phyloP scores from a whole-genome alignment of 1,140 invertebrate species.

The Trichoplusia ni region DNA sequence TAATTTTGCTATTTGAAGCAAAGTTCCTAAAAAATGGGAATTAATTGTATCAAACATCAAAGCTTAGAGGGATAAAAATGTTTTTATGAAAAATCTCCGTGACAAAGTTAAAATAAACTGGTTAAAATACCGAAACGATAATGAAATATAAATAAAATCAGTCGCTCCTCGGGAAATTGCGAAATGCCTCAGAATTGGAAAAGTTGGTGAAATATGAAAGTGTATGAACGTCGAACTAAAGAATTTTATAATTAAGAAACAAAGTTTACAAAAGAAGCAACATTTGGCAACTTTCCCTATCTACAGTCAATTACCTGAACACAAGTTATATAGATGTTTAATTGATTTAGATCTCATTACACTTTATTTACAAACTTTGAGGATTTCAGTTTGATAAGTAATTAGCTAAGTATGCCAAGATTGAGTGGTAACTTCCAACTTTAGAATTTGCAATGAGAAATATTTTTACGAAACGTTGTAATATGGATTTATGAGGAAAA shows the following conservation, averaged over 20 bases:
- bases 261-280: background rate
- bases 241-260: slow-evolving; percentile 6
- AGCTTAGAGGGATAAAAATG: too few species aligned
- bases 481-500: too few species aligned
- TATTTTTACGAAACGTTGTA: background rate
- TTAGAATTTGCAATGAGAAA: background rate
- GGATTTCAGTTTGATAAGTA: background rate
- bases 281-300: background rate
- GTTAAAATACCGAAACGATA: background rate
- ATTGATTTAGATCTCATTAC: background rate
- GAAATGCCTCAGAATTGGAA: background rate
- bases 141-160: slow-evolving; percentile 6
- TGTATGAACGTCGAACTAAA: background rate
- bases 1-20: too few species aligned
- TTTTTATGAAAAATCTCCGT: too few species aligned
- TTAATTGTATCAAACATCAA: too few species aligned
- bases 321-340: background rate
- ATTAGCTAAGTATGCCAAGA: background rate
- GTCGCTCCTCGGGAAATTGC: background rate
- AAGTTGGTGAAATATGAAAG: slow-evolving; percentile 7
- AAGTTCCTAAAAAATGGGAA: too few species aligned
- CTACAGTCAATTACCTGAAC: background rate
- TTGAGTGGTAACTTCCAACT: too few species aligned
- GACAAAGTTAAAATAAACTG: background rate
- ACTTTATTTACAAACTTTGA: background rate